Percentiles rank a stretch among this genome's conserved stretches.
phyloP scores from a whole-genome alignment of 53 echinoderm and acorn worm species.

The Paracentrotus lividus region DNA sequence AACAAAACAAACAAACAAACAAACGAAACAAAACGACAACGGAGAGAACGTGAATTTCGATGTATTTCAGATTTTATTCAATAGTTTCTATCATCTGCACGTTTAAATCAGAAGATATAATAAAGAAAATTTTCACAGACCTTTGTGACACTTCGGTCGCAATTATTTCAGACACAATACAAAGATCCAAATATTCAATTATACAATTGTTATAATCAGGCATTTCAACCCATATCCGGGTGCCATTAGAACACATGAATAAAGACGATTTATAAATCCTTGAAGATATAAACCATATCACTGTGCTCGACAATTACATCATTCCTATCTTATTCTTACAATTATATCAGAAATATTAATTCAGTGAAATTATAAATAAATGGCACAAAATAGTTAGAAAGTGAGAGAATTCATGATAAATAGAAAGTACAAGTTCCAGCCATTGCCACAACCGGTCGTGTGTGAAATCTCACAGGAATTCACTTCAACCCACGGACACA shows the following conservation, averaged over 20 bases:
- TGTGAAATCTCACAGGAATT: no score
- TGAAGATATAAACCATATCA: neutral
- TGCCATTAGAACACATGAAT: neutral
- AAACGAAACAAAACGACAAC: neutral
- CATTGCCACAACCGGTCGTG: no score
- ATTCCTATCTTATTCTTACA: neutral
- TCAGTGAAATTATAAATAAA: neutral
- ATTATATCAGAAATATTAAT: neutral
- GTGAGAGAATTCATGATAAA: neutral
- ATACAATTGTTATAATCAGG: neutral
- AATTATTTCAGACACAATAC: neutral
- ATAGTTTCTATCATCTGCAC: neutral
- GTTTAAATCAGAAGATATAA: slow-evolving; percentile 9
- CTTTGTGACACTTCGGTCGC: neutral
- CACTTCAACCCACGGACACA: no score
- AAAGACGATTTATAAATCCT: neutral
- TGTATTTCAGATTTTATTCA: slow-evolving; percentile 48
- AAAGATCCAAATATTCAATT: neutral
- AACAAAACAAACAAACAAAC: no score
- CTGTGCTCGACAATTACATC: neutral
- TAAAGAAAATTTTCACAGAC: neutral
- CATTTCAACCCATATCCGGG: neutral
- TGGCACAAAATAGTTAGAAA: neutral
- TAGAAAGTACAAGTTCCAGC: no score
- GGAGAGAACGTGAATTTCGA: neutral